Conservation (phyloP, 2,113 vertebrate species). For the Plectropomus leopardus region DNA sequence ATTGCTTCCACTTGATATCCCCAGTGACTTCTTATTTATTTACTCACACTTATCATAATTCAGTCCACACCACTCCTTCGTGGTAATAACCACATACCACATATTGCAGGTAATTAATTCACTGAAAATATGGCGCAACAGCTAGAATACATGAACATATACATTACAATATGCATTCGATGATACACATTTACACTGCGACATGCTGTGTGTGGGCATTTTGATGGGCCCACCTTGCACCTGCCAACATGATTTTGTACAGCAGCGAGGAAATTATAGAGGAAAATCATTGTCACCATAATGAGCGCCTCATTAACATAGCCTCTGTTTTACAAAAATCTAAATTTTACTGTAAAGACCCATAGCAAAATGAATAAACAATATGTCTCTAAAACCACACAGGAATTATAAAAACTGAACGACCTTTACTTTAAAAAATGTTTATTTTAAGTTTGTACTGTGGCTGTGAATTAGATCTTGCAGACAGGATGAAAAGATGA, state of each 20-base stretch:
- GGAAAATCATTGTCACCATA: not conserved
- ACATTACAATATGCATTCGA: slow-evolving; percentile 58
- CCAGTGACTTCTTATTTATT: slow-evolving; percentile 71
- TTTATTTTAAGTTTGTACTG: slow-evolving; percentile 22
- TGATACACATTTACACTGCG: slow-evolving; percentile 50
- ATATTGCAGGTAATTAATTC: slow-evolving; percentile 70
- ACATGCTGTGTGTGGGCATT: slow-evolving; percentile 15
- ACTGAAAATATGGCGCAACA: slow-evolving; percentile 60
- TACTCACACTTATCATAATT: slow-evolving; percentile 77
- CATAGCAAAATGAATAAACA: not conserved
- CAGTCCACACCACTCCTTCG: slow-evolving; percentile 63
- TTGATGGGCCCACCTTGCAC: slow-evolving; percentile 2
- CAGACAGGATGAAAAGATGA: slow-evolving; percentile 23
- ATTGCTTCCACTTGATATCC: slow-evolving; percentile 63
- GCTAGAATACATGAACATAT: slow-evolving; percentile 55
- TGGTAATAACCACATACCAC: slow-evolving; percentile 74
- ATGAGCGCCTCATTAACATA: not conserved
- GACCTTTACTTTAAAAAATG: not conserved
- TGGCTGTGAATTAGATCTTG: slow-evolving; percentile 36
- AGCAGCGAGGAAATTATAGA: not conserved
- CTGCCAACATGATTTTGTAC: not conserved
- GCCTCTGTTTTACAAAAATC: not conserved
- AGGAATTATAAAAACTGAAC: slow-evolving; percentile 9
- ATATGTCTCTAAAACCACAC: not conserved
- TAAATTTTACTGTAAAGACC: not conserved